These are phyloP conservation scores for Oryctes rhinoceros DNA, from an alignment of 1,140 invertebrate genomes.

Conservation along the genomic window DNA sequence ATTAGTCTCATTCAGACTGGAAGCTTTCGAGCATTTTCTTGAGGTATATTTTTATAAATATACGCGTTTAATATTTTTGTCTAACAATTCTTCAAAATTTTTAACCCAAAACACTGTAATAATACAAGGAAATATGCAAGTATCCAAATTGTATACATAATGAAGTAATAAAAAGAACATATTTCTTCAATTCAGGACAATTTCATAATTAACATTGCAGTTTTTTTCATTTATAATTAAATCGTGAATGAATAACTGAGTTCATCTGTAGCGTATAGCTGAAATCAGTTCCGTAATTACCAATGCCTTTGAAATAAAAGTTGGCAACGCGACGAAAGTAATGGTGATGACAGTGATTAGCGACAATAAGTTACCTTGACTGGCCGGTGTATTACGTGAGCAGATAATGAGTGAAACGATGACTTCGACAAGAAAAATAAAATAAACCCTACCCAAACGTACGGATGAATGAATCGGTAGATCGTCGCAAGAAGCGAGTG, in stretches of 20 bases:
- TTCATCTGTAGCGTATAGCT: background rate
- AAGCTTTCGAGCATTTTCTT: too few species aligned
- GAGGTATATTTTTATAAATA: too few species aligned
- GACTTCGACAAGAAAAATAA: constrained; percentile 35
- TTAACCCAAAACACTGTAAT: too few species aligned
- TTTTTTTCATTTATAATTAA: background rate
- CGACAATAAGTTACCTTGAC: constrained; percentile 1
- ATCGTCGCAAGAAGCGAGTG: constrained; percentile 1
- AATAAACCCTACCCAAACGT: constrained; percentile 25
- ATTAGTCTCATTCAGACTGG: too few species aligned
- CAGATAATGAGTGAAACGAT: background rate
- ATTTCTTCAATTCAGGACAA: background rate
- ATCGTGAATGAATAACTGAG: background rate
- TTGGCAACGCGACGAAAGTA: background rate
- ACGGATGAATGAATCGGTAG: constrained; percentile 35
- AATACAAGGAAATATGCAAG: too few species aligned
- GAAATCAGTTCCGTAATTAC: constrained; percentile 17
- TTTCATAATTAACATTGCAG: background rate
- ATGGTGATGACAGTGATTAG: constrained; percentile 19
- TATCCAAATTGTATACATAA: too few species aligned
- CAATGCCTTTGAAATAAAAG: background rate
- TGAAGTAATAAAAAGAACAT: background rate
- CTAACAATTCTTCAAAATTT: too few species aligned
- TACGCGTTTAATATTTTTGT: too few species aligned
- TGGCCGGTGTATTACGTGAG: background rate